Conservation (phyloP, 2,113 vertebrate genomes). For the Spheniscus mendiculus region DNA sequence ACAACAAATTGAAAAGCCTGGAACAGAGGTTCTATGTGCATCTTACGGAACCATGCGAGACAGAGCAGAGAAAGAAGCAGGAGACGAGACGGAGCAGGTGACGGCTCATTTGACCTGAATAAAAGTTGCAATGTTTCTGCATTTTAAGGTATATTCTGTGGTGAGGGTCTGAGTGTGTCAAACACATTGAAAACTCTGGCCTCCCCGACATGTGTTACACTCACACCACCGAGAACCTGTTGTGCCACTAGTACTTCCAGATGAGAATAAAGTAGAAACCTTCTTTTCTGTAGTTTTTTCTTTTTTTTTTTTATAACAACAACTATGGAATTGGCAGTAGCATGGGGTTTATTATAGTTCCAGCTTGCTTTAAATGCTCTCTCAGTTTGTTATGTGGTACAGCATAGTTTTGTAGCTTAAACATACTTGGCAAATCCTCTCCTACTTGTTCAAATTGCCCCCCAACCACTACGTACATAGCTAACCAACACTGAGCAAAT, state of each 20-base stretch:
- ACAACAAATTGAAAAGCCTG: background rate
- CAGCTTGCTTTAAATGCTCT: background rate
- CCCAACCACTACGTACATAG: background rate
- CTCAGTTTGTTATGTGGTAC: background rate
- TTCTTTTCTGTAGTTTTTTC: background rate
- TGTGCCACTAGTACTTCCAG: background rate
- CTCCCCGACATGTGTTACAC: fast-evolving
- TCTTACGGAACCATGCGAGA: background rate
- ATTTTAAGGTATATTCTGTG: background rate
- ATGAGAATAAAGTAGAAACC: background rate
- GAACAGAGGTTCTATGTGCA: background rate
- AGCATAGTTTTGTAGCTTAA: background rate
- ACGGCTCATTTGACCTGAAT: background rate
- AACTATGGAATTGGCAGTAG: background rate
- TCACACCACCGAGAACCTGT: background rate
- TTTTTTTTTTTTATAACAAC: background rate
- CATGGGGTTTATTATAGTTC: background rate
- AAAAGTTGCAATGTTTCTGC: background rate
- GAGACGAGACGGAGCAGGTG: background rate
- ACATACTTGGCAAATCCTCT: background rate
- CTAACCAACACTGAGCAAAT: slow-evolving; percentile 16
- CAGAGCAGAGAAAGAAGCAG: background rate
- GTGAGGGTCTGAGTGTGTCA: background rate
- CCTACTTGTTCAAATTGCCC: background rate
- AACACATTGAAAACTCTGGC: background rate